Evolutionary conservation across 1,140 invertebrate genomes (phyloP).

Genomic region (Geopemphigus sp.): DNA sequence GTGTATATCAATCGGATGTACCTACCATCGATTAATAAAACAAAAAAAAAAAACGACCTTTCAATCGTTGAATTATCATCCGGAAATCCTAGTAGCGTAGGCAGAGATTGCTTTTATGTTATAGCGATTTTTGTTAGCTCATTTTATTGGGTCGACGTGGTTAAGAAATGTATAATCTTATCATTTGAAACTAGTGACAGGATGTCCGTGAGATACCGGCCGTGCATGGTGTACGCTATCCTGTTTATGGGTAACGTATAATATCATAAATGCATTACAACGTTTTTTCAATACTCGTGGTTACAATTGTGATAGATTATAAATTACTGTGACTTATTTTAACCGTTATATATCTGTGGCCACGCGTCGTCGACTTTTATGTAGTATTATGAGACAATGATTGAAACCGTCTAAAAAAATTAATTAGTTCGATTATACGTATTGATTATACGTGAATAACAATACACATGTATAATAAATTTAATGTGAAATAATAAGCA

Average conservation of each 20-base stretch:
- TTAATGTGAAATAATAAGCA: too few relatives aligned
- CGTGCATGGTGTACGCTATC: not conserved
- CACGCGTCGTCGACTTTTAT: not conserved
- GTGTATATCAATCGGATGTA: slow-evolving; percentile 36
- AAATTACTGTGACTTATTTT: not conserved
- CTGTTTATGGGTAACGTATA: not conserved
- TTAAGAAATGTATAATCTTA: slow-evolving; percentile 39
- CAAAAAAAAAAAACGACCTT: not conserved
- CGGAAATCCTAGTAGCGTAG: slow-evolving; percentile 39
- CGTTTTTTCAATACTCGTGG: not conserved
- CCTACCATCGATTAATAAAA: not conserved
- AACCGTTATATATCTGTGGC: not conserved
- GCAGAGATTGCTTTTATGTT: slow-evolving; percentile 1
- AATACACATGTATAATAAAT: too few relatives aligned
- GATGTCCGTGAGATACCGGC: slow-evolving; percentile 40
- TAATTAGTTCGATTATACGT: too few relatives aligned
- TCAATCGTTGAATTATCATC: slow-evolving; percentile 24
- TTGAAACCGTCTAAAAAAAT: too few relatives aligned
- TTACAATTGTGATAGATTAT: not conserved
- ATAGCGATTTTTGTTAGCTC: not conserved
- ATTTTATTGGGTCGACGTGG: not conserved
- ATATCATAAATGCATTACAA: not conserved
- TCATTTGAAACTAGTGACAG: not conserved
- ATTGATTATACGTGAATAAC: too few relatives aligned
- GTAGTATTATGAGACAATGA: not conserved